phyloP scores from a whole-genome alignment of 2,113 vertebrate genomes.

The Stigmatopora argus region DNA sequence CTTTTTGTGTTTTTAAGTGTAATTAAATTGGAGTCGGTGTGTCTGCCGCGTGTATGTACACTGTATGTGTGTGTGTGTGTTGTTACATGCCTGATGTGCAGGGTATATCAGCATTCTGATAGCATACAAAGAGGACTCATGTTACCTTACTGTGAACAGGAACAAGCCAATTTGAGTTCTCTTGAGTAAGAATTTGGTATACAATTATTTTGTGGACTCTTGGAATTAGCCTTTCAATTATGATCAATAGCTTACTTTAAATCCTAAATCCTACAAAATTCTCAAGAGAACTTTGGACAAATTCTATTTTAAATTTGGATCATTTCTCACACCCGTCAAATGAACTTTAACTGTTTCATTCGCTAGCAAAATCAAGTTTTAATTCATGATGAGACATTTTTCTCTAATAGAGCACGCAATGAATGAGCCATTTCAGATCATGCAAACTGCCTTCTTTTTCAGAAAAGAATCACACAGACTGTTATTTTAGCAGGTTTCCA shows the following conservation, averaged over 20 bases:
- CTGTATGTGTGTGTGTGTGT: constrained; percentile 35
- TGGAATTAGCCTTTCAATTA: neutral
- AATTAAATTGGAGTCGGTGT: constrained; percentile 33
- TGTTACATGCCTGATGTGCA: constrained; percentile 37
- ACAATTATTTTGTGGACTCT: neutral
- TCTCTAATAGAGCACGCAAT: constrained; percentile 14
- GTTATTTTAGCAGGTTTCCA: constrained; percentile 39
- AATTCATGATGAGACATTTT: neutral
- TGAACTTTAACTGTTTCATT: neutral
- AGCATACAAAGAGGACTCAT: constrained; percentile 45
- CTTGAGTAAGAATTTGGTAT: neutral
- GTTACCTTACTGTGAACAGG: constrained; percentile 44
- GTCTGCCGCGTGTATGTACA: constrained; percentile 25
- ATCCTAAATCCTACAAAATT: neutral
- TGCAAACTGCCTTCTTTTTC: constrained; percentile 16
- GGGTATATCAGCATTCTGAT: constrained; percentile 56
- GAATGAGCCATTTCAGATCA: constrained; percentile 15
- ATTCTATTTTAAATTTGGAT: neutral
- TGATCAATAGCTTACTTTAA: too few species aligned
- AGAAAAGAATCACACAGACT: constrained; percentile 31
- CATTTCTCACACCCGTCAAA: neutral
- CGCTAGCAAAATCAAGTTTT: neutral
- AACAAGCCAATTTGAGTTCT: constrained; percentile 16
- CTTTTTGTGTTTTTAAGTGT: constrained; percentile 47
- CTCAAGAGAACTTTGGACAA: neutral